Evolutionary conservation across 2,797 vertebrate species (phyloP).

Genomic region (Pygocentrus nattereri): DNA sequence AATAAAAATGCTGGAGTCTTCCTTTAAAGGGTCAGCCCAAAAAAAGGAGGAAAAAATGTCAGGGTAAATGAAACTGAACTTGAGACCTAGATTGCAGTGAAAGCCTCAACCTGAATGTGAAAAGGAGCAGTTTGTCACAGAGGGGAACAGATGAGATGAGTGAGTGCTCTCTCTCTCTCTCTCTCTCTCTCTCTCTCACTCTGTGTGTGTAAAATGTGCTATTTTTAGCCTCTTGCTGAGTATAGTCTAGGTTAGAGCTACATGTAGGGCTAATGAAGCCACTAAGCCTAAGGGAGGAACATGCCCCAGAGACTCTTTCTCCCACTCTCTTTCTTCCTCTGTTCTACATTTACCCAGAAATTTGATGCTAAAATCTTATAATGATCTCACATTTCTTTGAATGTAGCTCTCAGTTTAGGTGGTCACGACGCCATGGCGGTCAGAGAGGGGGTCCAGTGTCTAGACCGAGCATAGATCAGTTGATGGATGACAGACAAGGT

Average conservation of each 20-base stretch:
- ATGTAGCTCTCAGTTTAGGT: neutral
- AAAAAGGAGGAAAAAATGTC: neutral
- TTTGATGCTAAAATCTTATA: neutral
- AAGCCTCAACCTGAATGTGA: slow-evolving; percentile 11
- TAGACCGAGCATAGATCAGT: slow-evolving; percentile 19
- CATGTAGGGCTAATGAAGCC: slow-evolving; percentile 35
- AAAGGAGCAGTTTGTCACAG: slow-evolving; percentile 12
- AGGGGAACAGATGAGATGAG: slow-evolving; percentile 19
- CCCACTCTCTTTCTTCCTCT: neutral
- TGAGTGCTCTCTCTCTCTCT: slow-evolving; percentile 22
- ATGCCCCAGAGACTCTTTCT: neutral
- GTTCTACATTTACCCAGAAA: too few relatives aligned
- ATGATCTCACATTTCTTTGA: too few relatives aligned
- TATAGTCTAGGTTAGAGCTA: slow-evolving; percentile 34
- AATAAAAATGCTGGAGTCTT: too few relatives aligned
- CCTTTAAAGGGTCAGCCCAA: neutral
- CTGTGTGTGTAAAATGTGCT: slow-evolving; percentile 23
- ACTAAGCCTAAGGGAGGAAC: slow-evolving; percentile 25
- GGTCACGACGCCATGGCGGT: neutral
- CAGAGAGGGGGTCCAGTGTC: neutral
- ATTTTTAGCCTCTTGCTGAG: slow-evolving; percentile 32
- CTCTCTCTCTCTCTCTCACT: slow-evolving; percentile 6
- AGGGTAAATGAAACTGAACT: slow-evolving; percentile 13
- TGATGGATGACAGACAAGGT: neutral
- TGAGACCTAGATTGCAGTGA: slow-evolving; percentile 7